Evolutionary conservation across 1,140 invertebrate species (phyloP).

Genomic region (Drosophila bocki): DNA sequence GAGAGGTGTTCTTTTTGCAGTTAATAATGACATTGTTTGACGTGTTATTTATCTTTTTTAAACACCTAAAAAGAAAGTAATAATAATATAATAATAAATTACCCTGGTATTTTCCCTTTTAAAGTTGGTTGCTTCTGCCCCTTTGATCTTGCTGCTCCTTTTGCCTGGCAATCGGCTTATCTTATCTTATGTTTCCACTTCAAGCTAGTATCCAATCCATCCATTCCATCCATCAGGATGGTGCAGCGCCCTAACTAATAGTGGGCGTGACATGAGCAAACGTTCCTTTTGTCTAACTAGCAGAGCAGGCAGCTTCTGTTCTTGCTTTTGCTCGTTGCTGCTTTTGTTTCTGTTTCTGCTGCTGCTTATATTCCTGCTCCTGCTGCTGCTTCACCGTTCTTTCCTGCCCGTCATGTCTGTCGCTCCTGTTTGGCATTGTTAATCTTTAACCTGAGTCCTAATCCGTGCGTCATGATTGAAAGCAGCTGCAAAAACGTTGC

Average conservation of each 20-base stretch:
- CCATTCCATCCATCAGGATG: conserved; percentile 18
- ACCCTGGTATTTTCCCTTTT: neutral
- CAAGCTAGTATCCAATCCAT: conserved; percentile 17
- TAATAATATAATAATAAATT: neutral
- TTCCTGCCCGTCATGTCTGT: conserved; percentile 24
- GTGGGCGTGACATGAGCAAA: conserved; percentile 44
- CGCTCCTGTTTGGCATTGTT: conserved; percentile 51
- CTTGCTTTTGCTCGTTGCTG: neutral
- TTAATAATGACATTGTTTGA: conserved; percentile 6
- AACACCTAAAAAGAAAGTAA: neutral
- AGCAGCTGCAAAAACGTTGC: conserved; percentile 68
- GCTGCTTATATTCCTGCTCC: neutral
- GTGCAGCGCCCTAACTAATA: conserved; percentile 20
- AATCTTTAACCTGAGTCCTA: conserved; percentile 78
- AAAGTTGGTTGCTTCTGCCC: neutral
- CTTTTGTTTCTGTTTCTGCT: neutral
- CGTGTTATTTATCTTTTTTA: neutral
- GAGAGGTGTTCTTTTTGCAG: neutral
- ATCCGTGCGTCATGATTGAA: conserved; percentile 82
- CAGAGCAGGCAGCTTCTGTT: neutral
- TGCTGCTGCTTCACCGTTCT: neutral
- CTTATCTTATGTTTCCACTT: conserved; percentile 35
- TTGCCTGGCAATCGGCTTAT: conserved; percentile 53
- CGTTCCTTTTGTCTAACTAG: conserved; percentile 40
- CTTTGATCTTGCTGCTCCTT: conserved; percentile 5